Conservation (phyloP, 2,888 invertebrate species). For the Drosophila pegasa region DNA sequence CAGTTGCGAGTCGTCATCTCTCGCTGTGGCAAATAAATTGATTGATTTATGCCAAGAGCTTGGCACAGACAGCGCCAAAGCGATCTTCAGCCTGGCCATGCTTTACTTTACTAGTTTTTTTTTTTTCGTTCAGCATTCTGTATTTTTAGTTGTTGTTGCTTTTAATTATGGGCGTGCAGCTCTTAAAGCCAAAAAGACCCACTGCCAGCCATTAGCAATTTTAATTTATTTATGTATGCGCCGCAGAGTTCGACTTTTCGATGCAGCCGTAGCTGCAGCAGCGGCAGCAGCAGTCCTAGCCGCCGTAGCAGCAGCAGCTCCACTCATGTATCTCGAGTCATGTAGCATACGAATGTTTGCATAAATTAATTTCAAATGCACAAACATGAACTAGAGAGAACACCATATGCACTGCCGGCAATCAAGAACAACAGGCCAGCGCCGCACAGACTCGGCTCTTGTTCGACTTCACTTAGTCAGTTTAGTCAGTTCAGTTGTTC, state of each 20-base stretch:
- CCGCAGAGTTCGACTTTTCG: slow-evolving; percentile 47
- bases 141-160: slow-evolving; percentile 57
- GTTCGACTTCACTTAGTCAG: neutral
- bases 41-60: slow-evolving; percentile 77
- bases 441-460: slow-evolving; percentile 2
- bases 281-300: slow-evolving; percentile 11
- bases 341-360: slow-evolving; percentile 71
- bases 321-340: slow-evolving; percentile 47
- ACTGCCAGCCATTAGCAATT: slow-evolving; percentile 73
- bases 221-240: slow-evolving; percentile 80
- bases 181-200: slow-evolving; percentile 48
- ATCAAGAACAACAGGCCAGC: slow-evolving; percentile 31
- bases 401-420: slow-evolving; percentile 67
- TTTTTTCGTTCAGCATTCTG: slow-evolving; percentile 48
- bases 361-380: slow-evolving; percentile 80
- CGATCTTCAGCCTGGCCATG: slow-evolving; percentile 39
- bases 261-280: slow-evolving; percentile 26
- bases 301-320: slow-evolving; percentile 4
- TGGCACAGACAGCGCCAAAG: slow-evolving; percentile 41
- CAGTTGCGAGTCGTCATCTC: slow-evolving; percentile 25
- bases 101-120: slow-evolving; percentile 35
- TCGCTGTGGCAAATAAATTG: slow-evolving; percentile 68
- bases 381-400: slow-evolving; percentile 76
- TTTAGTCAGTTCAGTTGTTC: neutral
- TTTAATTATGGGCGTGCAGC: slow-evolving; percentile 76